Base-by-base conservation (phyloP, 2,797 vertebrate species). In the Cyprinella venusta region DNA sequence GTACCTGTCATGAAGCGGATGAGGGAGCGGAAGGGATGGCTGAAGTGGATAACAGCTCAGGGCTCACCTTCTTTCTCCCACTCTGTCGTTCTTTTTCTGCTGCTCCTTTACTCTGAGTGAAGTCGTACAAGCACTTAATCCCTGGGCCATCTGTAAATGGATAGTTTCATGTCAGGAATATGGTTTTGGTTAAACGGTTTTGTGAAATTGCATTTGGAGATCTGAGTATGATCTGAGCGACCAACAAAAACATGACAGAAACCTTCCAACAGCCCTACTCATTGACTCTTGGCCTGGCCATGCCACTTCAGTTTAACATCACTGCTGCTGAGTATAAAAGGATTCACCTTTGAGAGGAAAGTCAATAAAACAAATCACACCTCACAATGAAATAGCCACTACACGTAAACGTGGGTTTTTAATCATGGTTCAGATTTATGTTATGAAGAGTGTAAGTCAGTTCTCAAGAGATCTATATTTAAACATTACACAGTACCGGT, bases 1-100 rank as follows among this genome's bases (percentile, higher is more conserved):
- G 77, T 84, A 69, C 38, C 19, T 82, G n/a, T 80, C 82, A 71
- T 85, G 63, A 85, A 72, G 52, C 24, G 18, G 64, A 65, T 76
- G 38, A 71, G 67, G 59, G 70, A 76, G 75, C 19, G 12, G 18
- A 48, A 38, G 21, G 13, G 33, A 9, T 69, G 38, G 68, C 40
- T 30, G 52, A 38, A 40, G 52, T 71, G 19, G 48, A 76, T 63
- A 63, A 63, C 59, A 63, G 59, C 13, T 61, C 59, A 61, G 13
- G 12, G 24, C 59, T 24, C 36, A 38, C 13, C 50, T 68, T 56
- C 9, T 64, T 21, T 76, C 75, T 26, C 38, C 16, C 63, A 63
- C 40, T 52, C 33, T 33, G 24, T 59, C 52, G 54, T 26, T 79
- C 12, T 68, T 16, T 52, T 82, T 64, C 26, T 79, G 65, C 68